Base-by-base conservation (phyloP, 1,140 invertebrate species). In the Parasteatoda tepidariorum region DNA sequence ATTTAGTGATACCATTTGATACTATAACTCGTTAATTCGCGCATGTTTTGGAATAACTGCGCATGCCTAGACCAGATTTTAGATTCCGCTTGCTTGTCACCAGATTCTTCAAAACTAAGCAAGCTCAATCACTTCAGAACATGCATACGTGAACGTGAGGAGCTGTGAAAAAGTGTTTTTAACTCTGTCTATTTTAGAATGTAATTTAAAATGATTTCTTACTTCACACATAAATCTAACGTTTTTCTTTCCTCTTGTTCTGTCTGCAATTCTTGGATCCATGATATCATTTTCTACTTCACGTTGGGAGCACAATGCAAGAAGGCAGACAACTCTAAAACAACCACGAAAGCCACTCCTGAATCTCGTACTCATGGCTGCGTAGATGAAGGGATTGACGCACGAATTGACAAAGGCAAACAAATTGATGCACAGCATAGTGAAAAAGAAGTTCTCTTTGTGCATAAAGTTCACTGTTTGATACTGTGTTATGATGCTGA, bases 351-450 rank as follows among this genome's bases (percentile, higher is more conserved):
- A 88, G 5, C 87, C 86, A 31, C 86, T 84, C 22, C 90, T 84
- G 85, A 91, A 91, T 55, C 90, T 87, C 0, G 88, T 86, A 84
- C 89, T 90, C 90, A 91, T 91, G 7, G 88, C 86, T 0, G 87
- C 88, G 85, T 91, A 91, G 70, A 91, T 89, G 73, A 91, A 87
- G 0, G 90, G 90, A 85, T 91, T 91, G 11, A 91, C 87, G 73
- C 89, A 90, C 22, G 90, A 90, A 84, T 91, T 91, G 9, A 89
- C 78, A 82, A 91, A 91, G 24, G 89, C 90, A 24, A 88, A 87
- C 5, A 91, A 84, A 78, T 91, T 90, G n/a, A 90, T 89, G 33
- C 87, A 87, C 0, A 91, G 86, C 90, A 91, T 90, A 48, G 89
- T 91, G 82, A 91, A 91, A 73, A 90, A 88, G 82, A 88, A 91